Evolutionary conservation across 2,888 invertebrate genomes (phyloP).

Genomic region (Mimumesa dahlbomi): DNA sequence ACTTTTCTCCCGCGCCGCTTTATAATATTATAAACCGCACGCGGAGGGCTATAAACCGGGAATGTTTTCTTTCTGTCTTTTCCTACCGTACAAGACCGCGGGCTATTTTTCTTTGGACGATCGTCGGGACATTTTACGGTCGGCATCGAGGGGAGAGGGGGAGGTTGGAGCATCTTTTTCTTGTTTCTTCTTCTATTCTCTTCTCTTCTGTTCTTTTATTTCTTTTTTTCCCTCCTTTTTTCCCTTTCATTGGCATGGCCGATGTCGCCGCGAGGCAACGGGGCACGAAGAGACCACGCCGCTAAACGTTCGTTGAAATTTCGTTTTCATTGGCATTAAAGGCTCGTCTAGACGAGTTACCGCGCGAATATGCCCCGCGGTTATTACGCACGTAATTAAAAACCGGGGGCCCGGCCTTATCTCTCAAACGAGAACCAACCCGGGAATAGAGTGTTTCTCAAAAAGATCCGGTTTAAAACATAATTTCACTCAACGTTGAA

Average conservation of each 20-base stretch:
- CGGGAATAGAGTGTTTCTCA: no score
- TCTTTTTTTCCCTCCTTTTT: neutral
- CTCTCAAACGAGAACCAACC: no score
- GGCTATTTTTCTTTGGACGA: conserved; percentile 39
- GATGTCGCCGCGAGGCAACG: neutral
- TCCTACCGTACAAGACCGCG: conserved; percentile 3
- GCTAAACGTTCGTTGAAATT: neutral
- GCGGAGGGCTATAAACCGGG: conserved; percentile 42
- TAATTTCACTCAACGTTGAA: no score
- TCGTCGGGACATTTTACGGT: conserved; percentile 28
- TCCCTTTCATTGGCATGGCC: neutral
- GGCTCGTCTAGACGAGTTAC: neutral
- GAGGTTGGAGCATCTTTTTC: conserved; percentile 10
- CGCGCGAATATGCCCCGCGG: no score
- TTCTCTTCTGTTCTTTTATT: neutral
- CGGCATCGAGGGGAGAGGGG: conserved; percentile 14
- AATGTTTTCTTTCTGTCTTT: conserved; percentile 36
- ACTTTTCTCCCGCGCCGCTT: conserved; percentile 10
- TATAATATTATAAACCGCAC: conserved; percentile 40
- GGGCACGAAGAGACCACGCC: neutral
- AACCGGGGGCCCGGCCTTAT: no score
- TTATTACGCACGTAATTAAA: no score
- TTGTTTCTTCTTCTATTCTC: no score
- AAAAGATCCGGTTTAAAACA: no score
- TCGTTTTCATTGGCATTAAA: conserved; percentile 34